Percentiles rank a stretch among this genome's conserved stretches.
Evolutionary conservation across 2,113 vertebrate genomes (phyloP).

Genomic region (Entomyzon cyanotis): DNA sequence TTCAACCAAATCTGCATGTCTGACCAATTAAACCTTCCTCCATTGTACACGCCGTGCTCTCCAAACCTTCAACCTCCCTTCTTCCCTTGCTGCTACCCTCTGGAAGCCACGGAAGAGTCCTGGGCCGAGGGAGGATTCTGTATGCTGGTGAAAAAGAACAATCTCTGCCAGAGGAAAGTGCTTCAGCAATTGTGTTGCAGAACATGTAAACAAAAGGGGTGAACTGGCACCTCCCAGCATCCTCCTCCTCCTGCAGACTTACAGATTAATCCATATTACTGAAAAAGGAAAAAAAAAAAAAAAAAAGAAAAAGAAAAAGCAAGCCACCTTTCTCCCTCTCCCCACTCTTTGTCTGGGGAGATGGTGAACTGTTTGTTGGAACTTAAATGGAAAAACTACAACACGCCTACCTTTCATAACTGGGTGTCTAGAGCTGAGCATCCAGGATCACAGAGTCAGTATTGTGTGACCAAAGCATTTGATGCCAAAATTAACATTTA

Average conservation of each 20-base stretch:
- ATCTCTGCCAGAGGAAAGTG: conserved; percentile 98
- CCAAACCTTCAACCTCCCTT: conserved; percentile 75
- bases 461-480: conserved; percentile 99
- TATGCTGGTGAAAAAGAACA: conserved; percentile 99
- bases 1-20: conserved; percentile 78
- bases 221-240: conserved; percentile 76
- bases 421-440: conserved; percentile 86
- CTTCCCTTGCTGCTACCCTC: conserved; percentile 82
- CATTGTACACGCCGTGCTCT: conserved; percentile 68
- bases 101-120: conserved; percentile 99
- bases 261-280: conserved; percentile 80
- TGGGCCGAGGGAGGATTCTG: conserved; percentile 99
- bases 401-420: conserved; percentile 99
- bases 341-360: conserved; percentile 80
- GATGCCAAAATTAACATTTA: conserved; percentile 95
- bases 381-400: conserved; percentile 95
- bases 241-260: conserved; percentile 78
- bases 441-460: conserved; percentile 90
- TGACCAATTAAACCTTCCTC: conserved; percentile 80
- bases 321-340: conserved; percentile 72
- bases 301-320: background rate
- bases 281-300: conserved; percentile 88
- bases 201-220: conserved; percentile 98
- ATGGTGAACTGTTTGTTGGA: conserved; percentile 88
- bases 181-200: conserved; percentile 99